phyloP scores from a whole-genome alignment of 2,113 vertebrate species.

The Atractosteus spatula region DNA sequence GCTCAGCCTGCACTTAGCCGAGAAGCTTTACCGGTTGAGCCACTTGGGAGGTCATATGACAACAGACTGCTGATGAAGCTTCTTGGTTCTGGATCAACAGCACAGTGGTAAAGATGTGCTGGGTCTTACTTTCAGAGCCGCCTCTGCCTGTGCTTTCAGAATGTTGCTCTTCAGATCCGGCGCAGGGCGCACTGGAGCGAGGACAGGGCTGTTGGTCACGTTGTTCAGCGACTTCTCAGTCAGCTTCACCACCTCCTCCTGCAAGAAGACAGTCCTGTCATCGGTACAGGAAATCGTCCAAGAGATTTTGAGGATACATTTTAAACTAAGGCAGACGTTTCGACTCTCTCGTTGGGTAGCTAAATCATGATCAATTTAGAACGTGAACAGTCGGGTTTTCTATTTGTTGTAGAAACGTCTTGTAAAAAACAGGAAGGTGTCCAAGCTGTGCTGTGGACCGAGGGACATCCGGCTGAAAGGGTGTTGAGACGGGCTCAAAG shows the following conservation, averaged over 20 bases:
- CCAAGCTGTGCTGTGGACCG: too few species aligned
- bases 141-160: constrained; percentile 86
- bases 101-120: too few species aligned
- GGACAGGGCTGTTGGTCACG: constrained; percentile 63
- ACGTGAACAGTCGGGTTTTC: neutral
- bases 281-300: neutral
- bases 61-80: too few species aligned
- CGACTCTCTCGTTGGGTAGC: too few species aligned
- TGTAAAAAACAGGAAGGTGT: too few species aligned
- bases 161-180: constrained; percentile 92
- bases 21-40: neutral
- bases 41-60: neutral
- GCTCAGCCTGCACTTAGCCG: too few species aligned
- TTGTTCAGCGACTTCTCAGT: constrained; percentile 87
- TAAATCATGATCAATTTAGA: neutral
- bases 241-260: constrained; percentile 86
- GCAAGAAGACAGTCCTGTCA: constrained; percentile 13
- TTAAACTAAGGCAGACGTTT: too few species aligned
- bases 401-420: neutral
- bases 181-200: constrained; percentile 58
- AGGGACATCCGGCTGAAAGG: too few species aligned
- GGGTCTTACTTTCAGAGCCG: constrained; percentile 73
- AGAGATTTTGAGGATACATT: too few species aligned
- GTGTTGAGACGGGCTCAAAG: too few species aligned
- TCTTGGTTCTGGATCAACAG: too few species aligned